Percentiles rank a stretch among this genome's conserved stretches.
Evolutionary conservation across 2,888 invertebrate genomes (phyloP).

Genomic region (Blomia tropicalis): DNA sequence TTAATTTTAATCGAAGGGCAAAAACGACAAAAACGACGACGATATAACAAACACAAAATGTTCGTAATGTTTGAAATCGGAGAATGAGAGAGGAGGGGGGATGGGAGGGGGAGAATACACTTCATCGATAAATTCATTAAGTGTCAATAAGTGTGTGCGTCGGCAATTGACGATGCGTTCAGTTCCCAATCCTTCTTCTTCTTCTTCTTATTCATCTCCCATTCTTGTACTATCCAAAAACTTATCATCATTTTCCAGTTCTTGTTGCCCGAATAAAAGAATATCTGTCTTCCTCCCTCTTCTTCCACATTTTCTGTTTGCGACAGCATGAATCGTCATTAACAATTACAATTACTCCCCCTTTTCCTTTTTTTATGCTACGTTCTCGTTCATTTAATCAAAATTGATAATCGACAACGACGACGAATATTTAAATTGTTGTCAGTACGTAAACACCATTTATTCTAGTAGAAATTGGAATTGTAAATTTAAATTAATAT

Average conservation of each 20-base stretch:
- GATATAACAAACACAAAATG: not conserved
- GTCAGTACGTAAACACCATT: not conserved
- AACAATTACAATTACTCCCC: conserved; percentile 11
- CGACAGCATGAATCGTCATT: not conserved
- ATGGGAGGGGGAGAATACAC: too few relatives aligned
- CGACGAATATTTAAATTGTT: conserved; percentile 7
- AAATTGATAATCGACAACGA: conserved; percentile 10
- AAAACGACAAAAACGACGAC: too few relatives aligned
- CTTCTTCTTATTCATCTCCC: not conserved
- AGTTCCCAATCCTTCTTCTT: not conserved
- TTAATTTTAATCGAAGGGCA: conserved; percentile 7
- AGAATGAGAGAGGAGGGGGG: too few relatives aligned
- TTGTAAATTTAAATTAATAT: conserved; percentile 12
- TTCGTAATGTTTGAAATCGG: too few relatives aligned
- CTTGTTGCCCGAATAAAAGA: too few relatives aligned
- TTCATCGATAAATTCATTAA: conserved; percentile 11
- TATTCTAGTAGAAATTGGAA: not conserved
- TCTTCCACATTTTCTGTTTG: not conserved
- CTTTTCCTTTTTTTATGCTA: not conserved
- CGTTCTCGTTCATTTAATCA: not conserved
- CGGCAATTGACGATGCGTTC: not conserved
- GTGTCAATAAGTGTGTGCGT: not conserved
- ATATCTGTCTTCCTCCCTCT: not conserved
- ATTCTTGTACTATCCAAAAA: too few relatives aligned
- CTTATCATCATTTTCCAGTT: too few relatives aligned